These are phyloP conservation scores for Thumatha senex DNA, from an alignment of 2,888 invertebrate species.

Conservation along the genomic window DNA sequence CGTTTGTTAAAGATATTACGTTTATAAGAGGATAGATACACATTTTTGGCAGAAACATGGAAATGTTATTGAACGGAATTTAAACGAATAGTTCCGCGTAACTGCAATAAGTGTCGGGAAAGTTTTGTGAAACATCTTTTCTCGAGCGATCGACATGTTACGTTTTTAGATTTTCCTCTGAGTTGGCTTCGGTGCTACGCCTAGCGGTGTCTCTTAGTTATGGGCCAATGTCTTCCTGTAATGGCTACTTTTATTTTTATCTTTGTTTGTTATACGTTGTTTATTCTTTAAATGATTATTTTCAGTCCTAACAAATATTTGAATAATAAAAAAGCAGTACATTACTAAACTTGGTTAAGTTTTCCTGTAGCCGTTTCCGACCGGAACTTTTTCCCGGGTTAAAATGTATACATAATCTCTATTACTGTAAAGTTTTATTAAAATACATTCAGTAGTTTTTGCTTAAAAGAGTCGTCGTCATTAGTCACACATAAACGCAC, in stretches of 20 bases:
- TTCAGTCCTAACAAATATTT: too few species aligned
- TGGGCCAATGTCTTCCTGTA: constrained; percentile 52
- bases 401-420: too few species aligned
- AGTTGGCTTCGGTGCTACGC: constrained; percentile 22
- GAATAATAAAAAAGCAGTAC: too few species aligned
- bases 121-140: constrained; percentile 67
- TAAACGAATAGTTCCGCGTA: constrained; percentile 28
- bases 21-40: constrained; percentile 7
- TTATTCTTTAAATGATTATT: constrained; percentile 12
- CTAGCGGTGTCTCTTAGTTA: constrained; percentile 50
- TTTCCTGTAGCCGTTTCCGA: too few species aligned
- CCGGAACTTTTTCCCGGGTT: too few species aligned
- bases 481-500: too few species aligned
- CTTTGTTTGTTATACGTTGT: constrained; percentile 33
- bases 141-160: constrained; percentile 63
- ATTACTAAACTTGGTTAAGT: too few species aligned
- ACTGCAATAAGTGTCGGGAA: constrained; percentile 71
- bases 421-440: too few species aligned
- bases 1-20: constrained; percentile 13
- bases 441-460: too few species aligned
- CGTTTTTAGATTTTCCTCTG: constrained; percentile 63
- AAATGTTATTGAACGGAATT: constrained; percentile 20
- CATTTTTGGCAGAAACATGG: constrained; percentile 11
- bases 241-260: constrained; percentile 51
- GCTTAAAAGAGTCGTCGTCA: too few species aligned